Evolutionary conservation across 2,888 invertebrate genomes (phyloP).

Genomic region (Rotaria socialis): DNA sequence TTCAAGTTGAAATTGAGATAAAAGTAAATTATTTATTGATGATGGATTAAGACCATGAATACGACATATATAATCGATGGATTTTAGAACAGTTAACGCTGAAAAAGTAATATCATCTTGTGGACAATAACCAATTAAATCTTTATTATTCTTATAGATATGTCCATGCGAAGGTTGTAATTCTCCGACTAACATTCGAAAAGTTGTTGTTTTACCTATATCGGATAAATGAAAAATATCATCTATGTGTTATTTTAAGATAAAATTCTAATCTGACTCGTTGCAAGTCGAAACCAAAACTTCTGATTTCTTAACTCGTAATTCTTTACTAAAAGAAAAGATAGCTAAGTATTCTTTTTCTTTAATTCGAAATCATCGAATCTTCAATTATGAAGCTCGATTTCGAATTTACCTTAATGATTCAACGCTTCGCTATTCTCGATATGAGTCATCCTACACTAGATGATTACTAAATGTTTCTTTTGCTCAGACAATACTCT

Average conservation of each 20-base stretch:
- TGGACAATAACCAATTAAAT: slow-evolving; percentile 24
- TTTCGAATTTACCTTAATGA: too few species aligned
- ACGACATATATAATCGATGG: not conserved
- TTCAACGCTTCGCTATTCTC: too few species aligned
- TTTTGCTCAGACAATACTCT: too few species aligned
- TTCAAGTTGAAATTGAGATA: slow-evolving; percentile 22
- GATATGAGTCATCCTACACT: too few species aligned
- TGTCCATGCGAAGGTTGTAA: not conserved
- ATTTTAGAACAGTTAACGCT: not conserved
- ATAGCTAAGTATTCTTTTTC: too few species aligned
- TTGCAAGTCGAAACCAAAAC: too few species aligned
- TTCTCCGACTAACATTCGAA: slow-evolving; percentile 26
- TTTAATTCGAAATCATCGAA: too few species aligned
- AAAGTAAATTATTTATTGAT: not conserved
- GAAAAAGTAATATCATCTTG: slow-evolving; percentile 33
- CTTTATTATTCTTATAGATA: not conserved
- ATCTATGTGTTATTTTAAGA: not conserved
- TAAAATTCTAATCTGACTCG: too few species aligned
- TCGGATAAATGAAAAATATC: not conserved
- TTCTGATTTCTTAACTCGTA: too few species aligned
- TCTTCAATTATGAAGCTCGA: too few species aligned
- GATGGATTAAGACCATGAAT: not conserved
- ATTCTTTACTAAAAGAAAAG: too few species aligned
- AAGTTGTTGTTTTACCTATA: slow-evolving; percentile 3
- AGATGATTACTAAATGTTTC: too few species aligned